Conservation (phyloP, 2,113 vertebrate genomes). For the Paramisgurnus dabryanus region DNA sequence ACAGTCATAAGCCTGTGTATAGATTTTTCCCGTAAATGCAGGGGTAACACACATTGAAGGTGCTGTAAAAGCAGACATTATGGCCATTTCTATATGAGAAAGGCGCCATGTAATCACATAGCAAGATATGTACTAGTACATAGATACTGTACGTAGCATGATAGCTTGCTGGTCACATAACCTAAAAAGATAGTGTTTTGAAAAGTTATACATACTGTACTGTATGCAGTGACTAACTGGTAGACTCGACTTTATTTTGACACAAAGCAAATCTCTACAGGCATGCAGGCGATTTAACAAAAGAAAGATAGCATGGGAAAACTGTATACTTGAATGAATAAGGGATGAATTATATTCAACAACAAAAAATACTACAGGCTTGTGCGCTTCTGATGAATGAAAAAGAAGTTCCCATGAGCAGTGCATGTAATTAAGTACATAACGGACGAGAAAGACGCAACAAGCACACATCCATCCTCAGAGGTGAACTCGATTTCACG, state of each 20-base stretch:
- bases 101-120: slow-evolving; percentile 6
- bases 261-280: neutral
- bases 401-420: slow-evolving; percentile 30
- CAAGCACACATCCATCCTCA: slow-evolving; percentile 55
- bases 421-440: slow-evolving; percentile 10
- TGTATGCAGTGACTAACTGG: neutral
- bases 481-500: slow-evolving; percentile 71
- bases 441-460: slow-evolving; percentile 48
- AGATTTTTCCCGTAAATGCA: neutral
- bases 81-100: slow-evolving; percentile 25
- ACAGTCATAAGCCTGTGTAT: neutral
- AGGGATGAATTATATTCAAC: slow-evolving; percentile 7
- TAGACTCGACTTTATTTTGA: neutral
- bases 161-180: too few species aligned
- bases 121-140: neutral
- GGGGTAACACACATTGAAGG: slow-evolving; percentile 5
- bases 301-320: neutral
- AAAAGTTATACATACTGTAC: too few species aligned
- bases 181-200: too few species aligned
- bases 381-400: slow-evolving; percentile 5
- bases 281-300: neutral
- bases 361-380: slow-evolving; percentile 2
- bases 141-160: neutral
- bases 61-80: slow-evolving; percentile 7
- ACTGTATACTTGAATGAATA: slow-evolving; percentile 1